phyloP scores from a whole-genome alignment of 2,797 vertebrate species.

The Avahi laniger region DNA sequence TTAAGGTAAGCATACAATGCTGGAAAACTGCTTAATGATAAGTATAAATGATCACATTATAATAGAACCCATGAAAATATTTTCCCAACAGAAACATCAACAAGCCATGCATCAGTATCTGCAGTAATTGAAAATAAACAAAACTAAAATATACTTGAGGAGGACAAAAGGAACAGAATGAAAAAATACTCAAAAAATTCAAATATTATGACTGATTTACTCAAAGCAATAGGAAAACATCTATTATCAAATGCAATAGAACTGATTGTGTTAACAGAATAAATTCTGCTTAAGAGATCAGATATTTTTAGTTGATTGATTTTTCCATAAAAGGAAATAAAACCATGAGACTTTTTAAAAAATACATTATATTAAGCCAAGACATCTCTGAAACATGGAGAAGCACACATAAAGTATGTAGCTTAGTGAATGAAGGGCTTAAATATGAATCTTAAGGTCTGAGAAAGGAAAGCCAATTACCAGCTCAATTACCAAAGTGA shows the following conservation, averaged over 20 bases:
- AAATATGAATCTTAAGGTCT: not conserved
- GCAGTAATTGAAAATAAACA: constrained; percentile 17
- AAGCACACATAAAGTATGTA: not conserved
- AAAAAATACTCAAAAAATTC: not conserved
- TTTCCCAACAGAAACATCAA: constrained; percentile 41
- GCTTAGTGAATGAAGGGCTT: not conserved
- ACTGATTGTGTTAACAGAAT: not conserved
- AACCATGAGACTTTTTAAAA: not conserved
- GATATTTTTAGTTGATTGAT: not conserved
- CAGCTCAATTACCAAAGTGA: not conserved
- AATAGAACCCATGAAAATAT: not conserved
- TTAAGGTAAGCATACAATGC: not conserved
- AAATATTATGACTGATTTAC: not conserved
- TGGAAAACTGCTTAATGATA: not conserved
- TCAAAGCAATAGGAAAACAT: not conserved
- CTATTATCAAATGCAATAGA: not conserved
- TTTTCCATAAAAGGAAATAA: not conserved
- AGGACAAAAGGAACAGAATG: not conserved
- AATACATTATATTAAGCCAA: not conserved
- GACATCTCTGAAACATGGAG: not conserved
- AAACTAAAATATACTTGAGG: not conserved
- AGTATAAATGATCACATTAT: constrained; percentile 2
- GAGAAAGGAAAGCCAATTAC: not conserved
- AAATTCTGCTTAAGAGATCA: constrained; percentile 8
- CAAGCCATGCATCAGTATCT: not conserved